Conservation (phyloP, 2,113 vertebrate species). For the Oncorhynchus mykiss region DNA sequence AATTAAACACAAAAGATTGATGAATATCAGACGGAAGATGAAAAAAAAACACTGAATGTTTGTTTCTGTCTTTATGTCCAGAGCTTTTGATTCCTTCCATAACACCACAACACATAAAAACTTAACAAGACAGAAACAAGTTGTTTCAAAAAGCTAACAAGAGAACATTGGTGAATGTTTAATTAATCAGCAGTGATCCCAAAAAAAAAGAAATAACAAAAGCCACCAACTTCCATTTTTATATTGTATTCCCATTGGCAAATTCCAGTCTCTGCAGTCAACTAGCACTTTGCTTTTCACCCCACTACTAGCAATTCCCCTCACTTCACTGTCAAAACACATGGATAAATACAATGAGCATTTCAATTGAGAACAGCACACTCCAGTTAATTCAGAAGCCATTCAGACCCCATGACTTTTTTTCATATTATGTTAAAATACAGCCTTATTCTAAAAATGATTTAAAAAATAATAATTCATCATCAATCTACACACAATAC, state of each 20-base stretch:
- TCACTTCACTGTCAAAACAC: conserved; percentile 60
- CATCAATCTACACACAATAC: too few relatives aligned
- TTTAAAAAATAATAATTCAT: too few relatives aligned
- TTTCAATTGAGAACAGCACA: too few relatives aligned
- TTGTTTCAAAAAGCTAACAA: conserved; percentile 61
- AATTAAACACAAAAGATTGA: conserved; percentile 54
- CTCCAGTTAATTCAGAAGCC: too few relatives aligned
- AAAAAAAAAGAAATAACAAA: conserved; percentile 77
- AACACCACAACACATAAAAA: conserved; percentile 67
- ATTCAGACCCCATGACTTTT: too few relatives aligned
- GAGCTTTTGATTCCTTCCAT: conserved; percentile 52
- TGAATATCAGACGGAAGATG: conserved; percentile 53
- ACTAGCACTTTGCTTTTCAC: conserved; percentile 57
- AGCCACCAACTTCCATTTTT: conserved; percentile 69
- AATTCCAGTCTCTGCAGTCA: conserved; percentile 63
- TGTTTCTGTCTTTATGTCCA: conserved; percentile 65
- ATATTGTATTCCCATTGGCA: conserved; percentile 64
- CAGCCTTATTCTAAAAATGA: too few relatives aligned
- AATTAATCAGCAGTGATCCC: conserved; percentile 76
- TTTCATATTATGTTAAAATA: too few relatives aligned
- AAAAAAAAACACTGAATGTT: conserved; percentile 50
- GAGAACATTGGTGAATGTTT: conserved; percentile 72
- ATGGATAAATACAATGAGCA: conserved; percentile 40
- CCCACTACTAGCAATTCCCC: conserved; percentile 54
- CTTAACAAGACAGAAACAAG: conserved; percentile 70